These are phyloP conservation scores for Drosophila paranaensis DNA, from an alignment of 2,888 invertebrate genomes.

Conservation along the genomic window DNA sequence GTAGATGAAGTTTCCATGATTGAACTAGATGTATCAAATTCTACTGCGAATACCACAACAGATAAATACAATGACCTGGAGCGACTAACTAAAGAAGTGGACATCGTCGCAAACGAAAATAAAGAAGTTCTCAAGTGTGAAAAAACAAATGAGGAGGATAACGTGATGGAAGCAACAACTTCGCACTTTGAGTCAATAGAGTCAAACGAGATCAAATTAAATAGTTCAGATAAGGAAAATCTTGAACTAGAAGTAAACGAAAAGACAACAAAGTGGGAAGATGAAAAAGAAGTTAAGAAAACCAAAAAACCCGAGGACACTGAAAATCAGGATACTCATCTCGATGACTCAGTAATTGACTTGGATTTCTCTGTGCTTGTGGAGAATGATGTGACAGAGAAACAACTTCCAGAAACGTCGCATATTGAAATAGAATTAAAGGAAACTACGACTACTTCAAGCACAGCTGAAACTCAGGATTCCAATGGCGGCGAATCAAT, in stretches of 20 bases:
- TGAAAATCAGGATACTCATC: too few relatives aligned
- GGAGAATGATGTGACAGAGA: not conserved
- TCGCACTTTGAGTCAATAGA: not conserved
- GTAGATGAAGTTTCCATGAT: slow-evolving; percentile 2
- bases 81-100: not conserved
- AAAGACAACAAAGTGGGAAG: not conserved
- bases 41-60: not conserved
- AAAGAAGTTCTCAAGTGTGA: not conserved
- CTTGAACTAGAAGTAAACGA: not conserved
- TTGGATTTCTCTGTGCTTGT: not conserved
- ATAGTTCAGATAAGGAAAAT: slow-evolving; percentile 2
- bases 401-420: not conserved
- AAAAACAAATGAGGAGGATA: not conserved
- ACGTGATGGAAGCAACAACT: not conserved
- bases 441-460: not conserved
- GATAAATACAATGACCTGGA: not conserved
- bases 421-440: not conserved
- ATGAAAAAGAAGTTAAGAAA: not conserved
- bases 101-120: not conserved
- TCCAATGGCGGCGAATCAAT: not conserved
- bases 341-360: not conserved
- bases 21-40: slow-evolving; percentile 13
- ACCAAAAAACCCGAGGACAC: not conserved
- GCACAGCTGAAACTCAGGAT: not conserved
- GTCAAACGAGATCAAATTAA: not conserved